These are phyloP conservation scores for Buathra laborator DNA, from an alignment of 2,888 invertebrate genomes.

Conservation along the genomic window DNA sequence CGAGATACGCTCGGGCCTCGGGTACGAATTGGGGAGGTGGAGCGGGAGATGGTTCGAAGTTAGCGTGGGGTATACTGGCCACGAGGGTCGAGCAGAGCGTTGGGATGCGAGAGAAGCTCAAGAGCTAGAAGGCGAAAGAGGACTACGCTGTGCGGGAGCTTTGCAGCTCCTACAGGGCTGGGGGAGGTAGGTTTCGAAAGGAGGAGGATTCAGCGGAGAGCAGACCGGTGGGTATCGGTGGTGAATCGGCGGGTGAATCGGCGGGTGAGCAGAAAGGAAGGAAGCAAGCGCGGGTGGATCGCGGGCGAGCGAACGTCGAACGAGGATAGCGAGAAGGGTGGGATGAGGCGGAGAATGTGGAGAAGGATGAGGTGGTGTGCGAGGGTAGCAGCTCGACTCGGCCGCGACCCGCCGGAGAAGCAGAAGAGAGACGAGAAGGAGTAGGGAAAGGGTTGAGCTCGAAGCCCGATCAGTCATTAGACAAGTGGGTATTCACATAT, in stretches of 20 bases:
- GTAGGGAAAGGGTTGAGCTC: slow-evolving; percentile 82
- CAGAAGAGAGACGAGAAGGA: slow-evolving; percentile 58
- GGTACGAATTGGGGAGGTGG: slow-evolving; percentile 43
- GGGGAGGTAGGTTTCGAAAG: slow-evolving; percentile 36
- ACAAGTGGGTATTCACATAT: slow-evolving; percentile 85
- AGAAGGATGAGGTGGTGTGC: slow-evolving; percentile 28
- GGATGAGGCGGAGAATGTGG: slow-evolving; percentile 23
- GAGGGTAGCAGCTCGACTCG: slow-evolving; percentile 63
- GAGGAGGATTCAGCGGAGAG: slow-evolving; percentile 30
- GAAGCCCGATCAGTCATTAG: slow-evolving; percentile 85
- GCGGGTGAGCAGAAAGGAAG: slow-evolving; percentile 58
- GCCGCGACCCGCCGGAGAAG: slow-evolving; percentile 68
- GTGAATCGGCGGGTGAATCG: slow-evolving; percentile 55
- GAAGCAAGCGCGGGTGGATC: slow-evolving; percentile 47
- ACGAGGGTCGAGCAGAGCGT: slow-evolving; percentile 73
- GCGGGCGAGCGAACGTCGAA: slow-evolving; percentile 44
- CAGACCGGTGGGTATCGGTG: slow-evolving; percentile 43
- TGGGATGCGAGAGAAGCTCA: slow-evolving; percentile 42
- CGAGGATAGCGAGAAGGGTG: slow-evolving; percentile 18
- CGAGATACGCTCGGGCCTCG: slow-evolving; percentile 78
- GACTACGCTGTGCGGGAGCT: slow-evolving; percentile 28
- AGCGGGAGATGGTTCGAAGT: slow-evolving; percentile 47
- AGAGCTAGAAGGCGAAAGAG: slow-evolving; percentile 57
- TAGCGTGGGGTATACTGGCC: slow-evolving; percentile 71
- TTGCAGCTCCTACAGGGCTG: slow-evolving; percentile 12